Base-by-base conservation (phyloP, 2,888 invertebrate species). In the Tetramorium bicarinatum region DNA sequence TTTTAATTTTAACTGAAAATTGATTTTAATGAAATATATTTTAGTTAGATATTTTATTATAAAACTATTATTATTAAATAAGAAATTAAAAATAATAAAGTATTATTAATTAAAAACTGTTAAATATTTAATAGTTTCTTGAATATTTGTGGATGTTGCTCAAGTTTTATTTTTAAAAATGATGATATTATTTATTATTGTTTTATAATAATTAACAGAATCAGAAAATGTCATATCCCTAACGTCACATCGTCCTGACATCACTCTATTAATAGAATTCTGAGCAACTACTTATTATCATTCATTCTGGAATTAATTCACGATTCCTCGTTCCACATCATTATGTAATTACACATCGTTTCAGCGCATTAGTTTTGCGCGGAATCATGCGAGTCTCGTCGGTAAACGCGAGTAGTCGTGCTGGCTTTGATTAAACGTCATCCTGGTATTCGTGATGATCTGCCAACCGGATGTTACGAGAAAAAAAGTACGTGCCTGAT, bases 381-480 rank as follows among this genome's bases (percentile, higher is more conserved):
- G 47, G 29, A 59, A 77, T 72, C 54, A 18, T 49, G 21, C 15
- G 69, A 29, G 29, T 56, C 29, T 18, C 21, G 13, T 49, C 62
- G 47, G 21, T 66, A 62, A 88, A 90, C 64, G 86, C 89, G 75
- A 87, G 91, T 83, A 89, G 87, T 87, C 44, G 54, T 29, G 67
- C 67, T 77, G 54, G 38, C 75, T 56, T 82, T 82, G 91, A 91
- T 91, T 87, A 91, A 88, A 88, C 87, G 87, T 90, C 90, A 86
- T 86, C 86, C 84, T 79, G 81, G 47, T 71, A 85, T 77, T 85
- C 82, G 85, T 91, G 89, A 91, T 91, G 86, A 90, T 84, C 85
- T 85, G 84, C 83, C 87, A 87, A 82, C 86, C 85, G 84, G 75
- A 81, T 74, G 41, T 59, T 41, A 41, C 9, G 25, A 75, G 15